Evolutionary conservation across 2,797 vertebrate species (phyloP), one percentile per base, ranked within the genome.

Genomic region (Betta splendens): DNA sequence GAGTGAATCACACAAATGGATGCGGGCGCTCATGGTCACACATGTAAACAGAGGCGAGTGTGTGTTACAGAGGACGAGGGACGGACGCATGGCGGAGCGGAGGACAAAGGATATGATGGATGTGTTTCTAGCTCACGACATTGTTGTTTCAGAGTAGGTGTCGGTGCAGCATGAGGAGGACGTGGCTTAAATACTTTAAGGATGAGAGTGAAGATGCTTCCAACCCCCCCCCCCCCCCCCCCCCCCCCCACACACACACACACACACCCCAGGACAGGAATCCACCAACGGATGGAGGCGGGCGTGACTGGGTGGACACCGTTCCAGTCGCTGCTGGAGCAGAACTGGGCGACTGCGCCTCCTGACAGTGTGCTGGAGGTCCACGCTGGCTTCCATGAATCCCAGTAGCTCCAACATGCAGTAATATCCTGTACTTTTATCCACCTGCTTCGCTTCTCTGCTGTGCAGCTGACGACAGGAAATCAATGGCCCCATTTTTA

Each of bases 1-100:
- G 23, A 1, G 46, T 17, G 36, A 39, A 44, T 44, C 32, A 36
- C 43, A 56, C n/a, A 48, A 46, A 48, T 18, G 17, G 7, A 44
- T 11, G 56, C 32, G 53, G 9, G 3, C 17, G 0, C 9, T 29
- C 21, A 13, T 7, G 9, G 15, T 10, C 26, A 3, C n/a, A 40
- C 20, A 22, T 25, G 31, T 20, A 18, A 9, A 29, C 20, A 28
- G 39, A 43, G 1, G 9, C 17, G 39, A n/a, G 40, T 0, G 5
- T 20, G 5, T 12, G 20, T 20, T 9, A 4, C 4, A 11, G 3
- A 33, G 16, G 35, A 52, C n/a, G 5, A 9, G 5, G 4, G 9
- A 25, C 16, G 5, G 22, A 51, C 22, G 17, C 13, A n/a, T n/a
- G n/a, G n/a, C n/a, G n/a, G n/a, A n/a, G n/a, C n/a, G n/a, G n/a